Base-by-base conservation (phyloP, 2,888 invertebrate genomes). In the Prosopocoilus inquinatus region DNA sequence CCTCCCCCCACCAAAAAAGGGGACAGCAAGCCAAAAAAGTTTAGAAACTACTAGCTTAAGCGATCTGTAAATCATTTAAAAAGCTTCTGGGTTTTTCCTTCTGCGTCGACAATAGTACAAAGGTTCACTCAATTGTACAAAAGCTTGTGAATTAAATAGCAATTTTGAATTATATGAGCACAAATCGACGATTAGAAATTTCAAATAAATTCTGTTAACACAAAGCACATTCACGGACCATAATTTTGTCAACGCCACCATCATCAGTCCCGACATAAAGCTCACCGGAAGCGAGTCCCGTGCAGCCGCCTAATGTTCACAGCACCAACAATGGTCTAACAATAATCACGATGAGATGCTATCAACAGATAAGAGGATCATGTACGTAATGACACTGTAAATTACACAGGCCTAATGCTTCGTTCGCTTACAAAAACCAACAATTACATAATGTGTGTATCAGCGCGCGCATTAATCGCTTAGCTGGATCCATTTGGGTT, bases 351-450 rank as follows among this genome's bases (percentile, higher is more conserved):
- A 68, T 69, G 67, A 71, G 73, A 74, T 74, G 59, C 63, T 73
- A 74, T 73, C 72, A 58, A 56, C 55, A 60, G 69, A 70, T 69
- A 69, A 68, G 70, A 70, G 70, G 66, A 74, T 74, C 71, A 70
- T 70, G 68, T 67, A 68, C 70, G 71, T 74, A 73, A 74, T 72
- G 73, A 72, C 69, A 72, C 67, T 60, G 66, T 67, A 66, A 67
- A 66, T 67, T 67, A 67, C 62, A 62, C 61, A 51, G 54, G 53
- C 54, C 59, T 61, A 64, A 63, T 64, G 61, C 51, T 49, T 55
- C 48, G 44, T 43, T 52, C 52, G 57, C 53, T 69, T 70, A 68
- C 66, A 65, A 69, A 70, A 69, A 71, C 69, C 65, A 66, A 69
- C 69, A 70, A 70, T 70, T 71, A 67, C 61, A 53, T 59, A 55